Evolutionary conservation across 2,888 invertebrate species (phyloP), one percentile per base, ranked within the genome.

Genomic region (Callyntrura sp.): DNA sequence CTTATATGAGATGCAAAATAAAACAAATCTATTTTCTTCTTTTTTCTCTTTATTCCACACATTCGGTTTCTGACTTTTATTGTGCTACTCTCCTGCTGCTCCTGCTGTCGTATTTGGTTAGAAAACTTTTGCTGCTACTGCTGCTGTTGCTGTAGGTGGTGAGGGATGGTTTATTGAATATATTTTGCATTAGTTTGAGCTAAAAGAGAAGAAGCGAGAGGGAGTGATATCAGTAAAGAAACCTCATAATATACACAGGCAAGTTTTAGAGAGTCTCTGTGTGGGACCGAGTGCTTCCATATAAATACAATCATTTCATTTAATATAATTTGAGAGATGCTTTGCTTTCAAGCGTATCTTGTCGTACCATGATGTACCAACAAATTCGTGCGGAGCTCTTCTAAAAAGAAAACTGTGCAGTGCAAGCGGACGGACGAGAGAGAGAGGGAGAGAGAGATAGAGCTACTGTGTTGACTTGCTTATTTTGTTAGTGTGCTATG

Each of bases 21-120:
- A 88, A 88, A 88, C 88, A 88, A 88, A 88, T 88, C 88, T 88
- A 82, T 82, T 82, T 82, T 85, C 85, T 85, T 60, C 68, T 73
- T 23, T 73, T 73, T 73, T 48, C 51, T 48, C 45, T 25, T 62
- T 86, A 70, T 87, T 81, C 86, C 81, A 87, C 70, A 73, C 88
- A 28, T 57, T 82, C 82, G 51, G 73, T 55, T 88, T 82, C 73
- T 88, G 88, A 88, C 88, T 88, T 88, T 88, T 82, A 88, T 88
- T 82, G 82, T 88, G 23, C 68, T 88, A 45, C 86, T 68, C 76
- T 86, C 20, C 70, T 70, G 65, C 28, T 45, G 25, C 28, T 25
- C 6, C 35, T 9, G 28, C 28, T 65, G 51, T 17, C n/a, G 70
- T 35, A n/a, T 70, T 51, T 65, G 28, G 8, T 84, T 65, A 12